Conservation (phyloP, 2,113 vertebrate genomes). For the Malurus melanocephalus region DNA sequence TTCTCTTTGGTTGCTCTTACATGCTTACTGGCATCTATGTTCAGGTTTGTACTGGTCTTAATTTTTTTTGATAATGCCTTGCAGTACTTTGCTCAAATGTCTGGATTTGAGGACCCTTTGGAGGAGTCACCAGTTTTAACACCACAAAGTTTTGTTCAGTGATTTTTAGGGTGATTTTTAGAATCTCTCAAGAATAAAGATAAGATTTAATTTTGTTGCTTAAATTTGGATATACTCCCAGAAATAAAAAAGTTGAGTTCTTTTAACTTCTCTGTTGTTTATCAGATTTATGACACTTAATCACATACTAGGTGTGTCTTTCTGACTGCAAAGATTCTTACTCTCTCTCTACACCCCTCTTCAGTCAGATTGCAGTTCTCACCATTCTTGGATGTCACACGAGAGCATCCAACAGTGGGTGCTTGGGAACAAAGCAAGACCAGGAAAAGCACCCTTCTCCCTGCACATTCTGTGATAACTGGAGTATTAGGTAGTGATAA, state of each 20-base stretch:
- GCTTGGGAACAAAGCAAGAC: not conserved
- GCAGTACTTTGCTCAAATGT: not conserved
- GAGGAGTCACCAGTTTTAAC: not conserved
- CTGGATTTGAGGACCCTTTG: not conserved
- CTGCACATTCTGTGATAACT: not conserved
- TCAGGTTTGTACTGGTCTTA: not conserved
- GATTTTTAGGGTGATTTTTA: not conserved
- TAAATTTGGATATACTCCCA: not conserved
- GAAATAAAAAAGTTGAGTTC: not conserved
- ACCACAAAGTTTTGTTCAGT: not conserved
- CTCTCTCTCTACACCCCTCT: not conserved
- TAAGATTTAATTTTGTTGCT: not conserved
- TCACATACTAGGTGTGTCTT: fast-evolving
- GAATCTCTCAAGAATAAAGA: not conserved
- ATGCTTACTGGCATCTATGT: not conserved
- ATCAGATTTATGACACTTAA: not conserved
- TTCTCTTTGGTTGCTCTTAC: not conserved
- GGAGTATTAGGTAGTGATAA: not conserved
- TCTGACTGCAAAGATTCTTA: not conserved
- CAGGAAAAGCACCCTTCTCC: not conserved
- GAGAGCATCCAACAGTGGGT: not conserved
- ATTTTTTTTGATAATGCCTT: not conserved
- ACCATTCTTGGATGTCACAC: not conserved
- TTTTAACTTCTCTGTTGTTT: not conserved
- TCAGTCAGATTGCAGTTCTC: not conserved